Conservation (phyloP, 2,797 vertebrate genomes). For the Sebastes matsubarae region DNA sequence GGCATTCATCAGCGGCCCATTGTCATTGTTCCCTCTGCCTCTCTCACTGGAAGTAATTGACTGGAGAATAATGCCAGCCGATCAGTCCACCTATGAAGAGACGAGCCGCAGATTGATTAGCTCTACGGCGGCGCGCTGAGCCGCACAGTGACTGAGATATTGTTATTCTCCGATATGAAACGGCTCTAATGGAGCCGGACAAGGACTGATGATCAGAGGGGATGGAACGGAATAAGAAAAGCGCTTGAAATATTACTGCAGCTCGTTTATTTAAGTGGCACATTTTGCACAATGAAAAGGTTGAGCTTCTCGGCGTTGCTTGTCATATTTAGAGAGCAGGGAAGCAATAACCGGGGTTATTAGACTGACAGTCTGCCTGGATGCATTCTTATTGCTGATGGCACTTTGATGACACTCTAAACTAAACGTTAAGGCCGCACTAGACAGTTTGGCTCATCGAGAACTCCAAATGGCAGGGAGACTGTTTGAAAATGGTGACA, state of each 20-base stretch:
- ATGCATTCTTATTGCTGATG: conserved; percentile 44
- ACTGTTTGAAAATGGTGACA: conserved; percentile 4
- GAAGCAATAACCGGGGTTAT: conserved; percentile 60
- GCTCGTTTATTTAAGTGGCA: conserved; percentile 64
- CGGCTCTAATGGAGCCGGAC: conserved; percentile 69
- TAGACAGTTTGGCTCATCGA: not conserved
- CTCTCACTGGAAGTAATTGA: conserved; percentile 79
- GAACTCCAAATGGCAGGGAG: not conserved
- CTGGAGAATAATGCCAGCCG: conserved; percentile 77
- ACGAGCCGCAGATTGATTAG: conserved; percentile 72
- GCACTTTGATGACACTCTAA: conserved; percentile 35
- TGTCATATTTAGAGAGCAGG: conserved; percentile 60
- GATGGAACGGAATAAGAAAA: conserved; percentile 60
- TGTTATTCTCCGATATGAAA: conserved; percentile 75
- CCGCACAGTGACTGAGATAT: conserved; percentile 55
- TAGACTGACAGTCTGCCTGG: conserved; percentile 46
- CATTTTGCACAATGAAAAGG: conserved; percentile 64
- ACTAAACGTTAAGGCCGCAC: conserved; percentile 1
- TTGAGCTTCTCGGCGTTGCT: conserved; percentile 42
- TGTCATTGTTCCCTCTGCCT: conserved; percentile 72
- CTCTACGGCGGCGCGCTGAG: conserved; percentile 29
- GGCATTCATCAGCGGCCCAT: conserved; percentile 80
- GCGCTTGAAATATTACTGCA: conserved; percentile 55
- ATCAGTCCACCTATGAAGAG: conserved; percentile 77
- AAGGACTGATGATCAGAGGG: conserved; percentile 71